Evolutionary conservation across 2,797 vertebrate genomes (phyloP), one percentile per base, ranked within the genome.

Genomic region (Galaxias olidus): DNA sequence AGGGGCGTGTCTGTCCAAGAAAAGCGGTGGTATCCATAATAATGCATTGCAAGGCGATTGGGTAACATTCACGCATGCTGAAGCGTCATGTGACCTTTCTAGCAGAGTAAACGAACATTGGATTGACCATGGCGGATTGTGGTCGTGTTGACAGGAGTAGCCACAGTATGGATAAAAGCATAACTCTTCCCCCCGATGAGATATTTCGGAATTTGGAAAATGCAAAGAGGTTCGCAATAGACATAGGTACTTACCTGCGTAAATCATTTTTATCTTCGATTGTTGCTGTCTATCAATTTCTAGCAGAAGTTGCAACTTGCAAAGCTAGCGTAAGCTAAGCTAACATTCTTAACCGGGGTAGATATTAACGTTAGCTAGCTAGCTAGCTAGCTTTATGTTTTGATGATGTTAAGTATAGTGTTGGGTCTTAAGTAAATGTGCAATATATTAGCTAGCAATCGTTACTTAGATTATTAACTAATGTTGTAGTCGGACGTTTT

Each of bases 151-250:
- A 88, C 80, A 87, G 90, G 68, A 88, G 90, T 60, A 71, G 82
- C 58, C 88, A 93, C 65, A 92, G 93, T 76, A 92, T 98, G 93
- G 97, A 98, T 82, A 98, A 96, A 88, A 98, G 97, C 94, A 98
- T 98, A 73, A 96, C 89, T 46, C 94, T 98, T 10, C 97, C 97
- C 19, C 94, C 97, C 0, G 95, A 98, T 79, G 96, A 98, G 65
- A 97, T 98, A 80, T 98, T 98, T 79, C 95, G 96, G 48, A 98
- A 98, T 74, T 81, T 98, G 84, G 97, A 98, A 77, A 98, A 98
- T 82, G 97, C 96, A 64, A 98, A 98, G 88, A 93, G 95, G 72
- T 98, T 98, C 89, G 97, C 97, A 62, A 98, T 98, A 78, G 96
- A 98, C 78, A 98, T 98, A 91, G 96, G 97, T 98, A 92, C 73